Percentiles rank a stretch among this genome's conserved stretches.
Conservation (phyloP, 2,797 vertebrate genomes). For the Discoglossus pictus region DNA sequence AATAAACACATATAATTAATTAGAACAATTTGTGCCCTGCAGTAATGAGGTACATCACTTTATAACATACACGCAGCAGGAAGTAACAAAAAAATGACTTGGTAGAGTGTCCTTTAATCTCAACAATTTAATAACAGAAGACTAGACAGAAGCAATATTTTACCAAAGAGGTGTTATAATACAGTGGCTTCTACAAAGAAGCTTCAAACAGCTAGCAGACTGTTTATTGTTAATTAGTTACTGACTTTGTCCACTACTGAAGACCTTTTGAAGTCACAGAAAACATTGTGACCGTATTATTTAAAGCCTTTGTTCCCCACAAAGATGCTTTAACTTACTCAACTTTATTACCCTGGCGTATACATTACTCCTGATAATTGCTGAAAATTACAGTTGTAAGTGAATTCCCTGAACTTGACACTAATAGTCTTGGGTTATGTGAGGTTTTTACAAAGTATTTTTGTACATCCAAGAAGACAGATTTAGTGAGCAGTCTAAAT, state of each 20-base stretch:
- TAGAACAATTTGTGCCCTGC: no score
- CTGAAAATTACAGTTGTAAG: slow-evolving; percentile 56
- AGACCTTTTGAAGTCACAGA: slow-evolving; percentile 56
- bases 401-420: slow-evolving; percentile 51
- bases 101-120: no score
- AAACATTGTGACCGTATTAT: slow-evolving; percentile 32
- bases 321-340: slow-evolving; percentile 17
- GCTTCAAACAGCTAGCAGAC: slow-evolving; percentile 21
- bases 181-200: not conserved
- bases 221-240: slow-evolving; percentile 19
- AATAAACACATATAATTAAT: no score
- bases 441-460: not conserved
- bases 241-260: not conserved
- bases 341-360: slow-evolving; percentile 33
- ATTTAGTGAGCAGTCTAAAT: slow-evolving; percentile 2
- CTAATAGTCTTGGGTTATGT: slow-evolving; percentile 32
- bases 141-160: no score
- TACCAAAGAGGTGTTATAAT: not conserved
- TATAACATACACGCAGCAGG: no score
- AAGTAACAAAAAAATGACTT: no score
- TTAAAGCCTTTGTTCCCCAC: slow-evolving; percentile 46
- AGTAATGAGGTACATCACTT: no score
- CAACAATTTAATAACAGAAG: no score
- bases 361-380: slow-evolving; percentile 58
- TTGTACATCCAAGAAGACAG: not conserved